A percentile compares a stretch with the other conserved stretches of the same genome.
phyloP scores from a whole-genome alignment of 2,113 vertebrate genomes.

The Dromiciops gliroides region DNA sequence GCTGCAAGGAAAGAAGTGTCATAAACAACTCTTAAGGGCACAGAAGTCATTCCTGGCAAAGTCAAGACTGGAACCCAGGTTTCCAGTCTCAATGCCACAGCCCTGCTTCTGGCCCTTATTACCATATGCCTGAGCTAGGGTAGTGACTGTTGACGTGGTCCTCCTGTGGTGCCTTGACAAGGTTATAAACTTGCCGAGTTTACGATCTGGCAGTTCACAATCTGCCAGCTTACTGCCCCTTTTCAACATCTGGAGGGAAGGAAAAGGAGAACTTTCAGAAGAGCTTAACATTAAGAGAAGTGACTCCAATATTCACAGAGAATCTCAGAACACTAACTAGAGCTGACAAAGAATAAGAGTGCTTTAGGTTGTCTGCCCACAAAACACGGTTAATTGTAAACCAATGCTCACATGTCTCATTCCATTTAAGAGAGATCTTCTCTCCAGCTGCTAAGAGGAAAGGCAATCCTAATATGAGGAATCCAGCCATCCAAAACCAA shows the following conservation, averaged over 20 bases:
- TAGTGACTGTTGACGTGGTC: not conserved
- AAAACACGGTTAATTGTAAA: slow-evolving; percentile 51
- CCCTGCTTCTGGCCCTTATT: slow-evolving; percentile 19
- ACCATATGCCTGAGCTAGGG: not conserved
- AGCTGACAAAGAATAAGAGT: slow-evolving; percentile 29
- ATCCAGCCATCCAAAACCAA: slow-evolving; percentile 27
- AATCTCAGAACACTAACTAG: slow-evolving; percentile 13
- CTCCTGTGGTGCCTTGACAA: not conserved
- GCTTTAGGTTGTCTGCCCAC: slow-evolving; percentile 13
- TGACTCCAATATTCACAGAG: not conserved
- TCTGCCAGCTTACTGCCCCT: slow-evolving; percentile 5
- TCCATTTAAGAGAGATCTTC: slow-evolving; percentile 28
- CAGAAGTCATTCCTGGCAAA: not conserved
- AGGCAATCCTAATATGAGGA: slow-evolving; percentile 34
- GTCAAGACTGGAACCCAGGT: slow-evolving; percentile 6
- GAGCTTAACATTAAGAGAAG: slow-evolving; percentile 39
- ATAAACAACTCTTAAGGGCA: not conserved
- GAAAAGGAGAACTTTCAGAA: slow-evolving; percentile 47
- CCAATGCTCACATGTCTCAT: not conserved
- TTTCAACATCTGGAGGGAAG: slow-evolving; percentile 35
- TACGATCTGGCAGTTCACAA: too few relatives aligned
- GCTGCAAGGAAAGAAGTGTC: not conserved
- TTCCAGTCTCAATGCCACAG: not conserved
- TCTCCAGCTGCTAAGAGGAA: slow-evolving; percentile 16
- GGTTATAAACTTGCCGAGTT: not conserved